Evolutionary conservation across 2,113 vertebrate genomes (phyloP), one percentile per base, ranked within the genome.

Genomic region (Phalacrocorax brasilianus): DNA sequence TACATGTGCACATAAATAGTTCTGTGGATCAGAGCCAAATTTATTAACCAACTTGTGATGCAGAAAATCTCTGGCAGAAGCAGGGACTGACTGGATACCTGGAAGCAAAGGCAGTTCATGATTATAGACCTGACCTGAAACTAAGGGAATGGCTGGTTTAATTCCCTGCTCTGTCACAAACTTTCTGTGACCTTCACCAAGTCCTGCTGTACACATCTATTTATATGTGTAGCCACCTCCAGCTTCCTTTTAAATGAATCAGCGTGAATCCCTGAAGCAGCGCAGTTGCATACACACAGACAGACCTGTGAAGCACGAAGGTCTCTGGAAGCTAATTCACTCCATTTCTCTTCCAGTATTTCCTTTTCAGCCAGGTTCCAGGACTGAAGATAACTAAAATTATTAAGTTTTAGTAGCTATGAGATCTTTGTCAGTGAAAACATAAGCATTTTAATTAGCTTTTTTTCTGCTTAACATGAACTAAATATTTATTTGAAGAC

Each of bases 51-150:
- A 80, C 59, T 74, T 66, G 24, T 77, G 86, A 92, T 80, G 76
- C 27, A 68, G 88, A 95, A 94, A 92, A 91, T 74, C 47, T 80
- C 55, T 94, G 75, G 47, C 75, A 91, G 75, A 88, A 32, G 32
- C 20, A 62, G n/a, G 30, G 32, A 83, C n/a, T 59, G 8, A 70
- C 42, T 49, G 21, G 59, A 77, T 52, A 86, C 21, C n/a, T 55
- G 52, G 63, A 84, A 83, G 82, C 59, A 91, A 88, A 88, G 53
- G 42, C 32, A 86, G 30, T 19, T 62, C 38, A 74, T 72, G 42
- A 90, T 96, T 92, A 80, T 6, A 85, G 44, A 77, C 35, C 23
- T 68, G 35, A 88, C 67, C 63, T 84, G 35, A 50, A 91, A 81
- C 85, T 78, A 94, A 63, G 38, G 18, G 27, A 91, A 78, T 26